These are phyloP conservation scores for Alentia gelatinosa DNA, from an alignment of 2,888 invertebrate species.

Conservation along the genomic window DNA sequence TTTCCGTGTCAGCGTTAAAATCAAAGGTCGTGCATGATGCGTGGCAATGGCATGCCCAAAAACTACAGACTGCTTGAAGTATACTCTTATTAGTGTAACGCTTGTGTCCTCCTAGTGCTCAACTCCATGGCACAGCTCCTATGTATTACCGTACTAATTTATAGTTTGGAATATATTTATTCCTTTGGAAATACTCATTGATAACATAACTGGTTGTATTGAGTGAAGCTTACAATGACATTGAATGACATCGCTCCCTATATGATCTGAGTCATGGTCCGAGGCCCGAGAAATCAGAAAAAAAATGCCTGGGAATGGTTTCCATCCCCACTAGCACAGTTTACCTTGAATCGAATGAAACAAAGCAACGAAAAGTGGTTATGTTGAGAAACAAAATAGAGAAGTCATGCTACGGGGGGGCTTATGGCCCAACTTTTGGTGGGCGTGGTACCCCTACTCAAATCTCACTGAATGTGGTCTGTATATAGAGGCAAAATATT, in stretches of 20 bases:
- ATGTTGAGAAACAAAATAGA: conserved; percentile 37
- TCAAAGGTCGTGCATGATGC: conserved; percentile 18
- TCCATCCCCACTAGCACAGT: conserved; percentile 14
- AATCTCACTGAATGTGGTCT: conserved; percentile 54
- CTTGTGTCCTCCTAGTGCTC: conserved; percentile 45
- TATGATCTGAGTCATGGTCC: conserved; percentile 1
- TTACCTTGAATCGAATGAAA: conserved; percentile 53
- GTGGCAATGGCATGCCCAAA: conserved; percentile 32
- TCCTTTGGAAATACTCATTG: conserved; percentile 51
- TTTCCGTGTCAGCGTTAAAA: conserved; percentile 13
- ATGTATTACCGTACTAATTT: conserved; percentile 49
- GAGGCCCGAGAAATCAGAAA: conserved; percentile 30
- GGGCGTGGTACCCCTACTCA: neutral
- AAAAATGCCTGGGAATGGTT: neutral
- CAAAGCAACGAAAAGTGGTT: conserved; percentile 54
- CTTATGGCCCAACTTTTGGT: conserved; percentile 8
- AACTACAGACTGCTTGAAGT: conserved; percentile 44
- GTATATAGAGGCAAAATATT: conserved; percentile 54
- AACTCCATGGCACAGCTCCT: conserved; percentile 38
- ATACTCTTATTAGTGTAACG: conserved; percentile 46
- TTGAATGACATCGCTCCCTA: conserved; percentile 32
- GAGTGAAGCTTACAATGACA: conserved; percentile 42
- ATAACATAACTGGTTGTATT: conserved; percentile 50
- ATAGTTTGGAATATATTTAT: conserved; percentile 53
- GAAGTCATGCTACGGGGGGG: conserved; percentile 39